phyloP scores from a whole-genome alignment of 2,113 vertebrate genomes.

The Paramormyrops kingsleyae region DNA sequence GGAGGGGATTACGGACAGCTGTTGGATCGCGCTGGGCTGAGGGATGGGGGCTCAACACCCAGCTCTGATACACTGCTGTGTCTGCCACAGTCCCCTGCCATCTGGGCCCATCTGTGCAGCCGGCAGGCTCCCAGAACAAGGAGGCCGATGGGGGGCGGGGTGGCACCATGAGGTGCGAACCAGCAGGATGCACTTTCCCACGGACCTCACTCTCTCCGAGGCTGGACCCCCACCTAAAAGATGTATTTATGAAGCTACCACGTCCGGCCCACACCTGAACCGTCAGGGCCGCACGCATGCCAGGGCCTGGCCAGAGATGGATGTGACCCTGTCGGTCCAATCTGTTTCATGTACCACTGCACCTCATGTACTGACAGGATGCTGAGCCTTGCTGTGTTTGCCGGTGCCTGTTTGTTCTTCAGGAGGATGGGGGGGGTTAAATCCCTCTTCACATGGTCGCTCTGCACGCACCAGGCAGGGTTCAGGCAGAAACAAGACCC shows the following conservation, averaged over 20 bases:
- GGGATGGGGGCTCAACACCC: slow-evolving; percentile 53
- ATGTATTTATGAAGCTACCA: background rate
- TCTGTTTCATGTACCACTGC: background rate
- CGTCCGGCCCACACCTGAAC: background rate
- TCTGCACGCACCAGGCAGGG: background rate
- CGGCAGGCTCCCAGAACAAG: slow-evolving; percentile 49
- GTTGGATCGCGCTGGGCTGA: slow-evolving; percentile 68
- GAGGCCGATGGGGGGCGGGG: slow-evolving; percentile 26
- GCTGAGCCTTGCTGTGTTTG: slow-evolving; percentile 25
- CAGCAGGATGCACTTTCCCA: background rate
- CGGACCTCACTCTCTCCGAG: background rate
- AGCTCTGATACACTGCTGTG: slow-evolving; percentile 55
- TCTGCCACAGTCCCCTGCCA: slow-evolving; percentile 50
- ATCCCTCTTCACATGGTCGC: background rate
- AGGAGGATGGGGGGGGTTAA: background rate
- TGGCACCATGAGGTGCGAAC: background rate
- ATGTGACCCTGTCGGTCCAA: background rate
- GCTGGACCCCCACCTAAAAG: background rate
- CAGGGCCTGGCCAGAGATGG: background rate
- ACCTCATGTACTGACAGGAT: slow-evolving; percentile 31
- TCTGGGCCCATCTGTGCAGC: slow-evolving; percentile 61
- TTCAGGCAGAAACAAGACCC: background rate
- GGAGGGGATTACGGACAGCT: slow-evolving; percentile 65
- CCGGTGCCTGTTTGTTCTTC: slow-evolving; percentile 21
- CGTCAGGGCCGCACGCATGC: background rate